Base-by-base conservation (phyloP, 2,797 vertebrate genomes). In the Chelidonichthys spinosus region DNA sequence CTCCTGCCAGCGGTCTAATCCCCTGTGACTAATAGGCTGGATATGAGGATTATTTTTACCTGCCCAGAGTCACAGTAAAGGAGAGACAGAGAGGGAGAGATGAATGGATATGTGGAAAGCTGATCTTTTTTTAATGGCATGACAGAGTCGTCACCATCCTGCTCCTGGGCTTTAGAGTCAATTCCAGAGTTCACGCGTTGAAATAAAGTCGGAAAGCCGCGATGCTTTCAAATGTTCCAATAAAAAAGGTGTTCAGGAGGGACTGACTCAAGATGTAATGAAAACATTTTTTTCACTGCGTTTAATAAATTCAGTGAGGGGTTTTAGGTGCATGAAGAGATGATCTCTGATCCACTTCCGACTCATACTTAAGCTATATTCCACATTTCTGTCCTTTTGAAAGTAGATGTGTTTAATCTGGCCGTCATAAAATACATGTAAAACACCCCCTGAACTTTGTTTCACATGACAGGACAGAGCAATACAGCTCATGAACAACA, bases 1-100 rank as follows among this genome's bases (percentile, higher is more conserved):
- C 86, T 85, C 69, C 86, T n/a, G 82, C 84, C 74, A 72, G 55
- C 59, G 70, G 72, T 80, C 85, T 90, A 92, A 93, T 93, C 90
- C 90, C 82, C 83, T 86, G 87, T 89, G 85, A 88, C 86, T 90
- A 92, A 92, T 90, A 85, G 83, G 65, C 67, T 90, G 82, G 75
- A 86, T 89, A 83, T 75, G 52, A 84, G 85, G 87, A 89, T 92
- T 92, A 81, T 83, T 76, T 89, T 86, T 83, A 91, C 87, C 87
- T 92, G 85, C 84, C 62, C 84, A 83, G 56, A 87, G 80, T 83
- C 64, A 70, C 47, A 70, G 60, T 60, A 18, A 81, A 74, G 81
- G 76, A 72, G 79, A 84, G 60, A 54, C 15, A 35, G 40, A 44
- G 55, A 40, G 67, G 39, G n/a, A 68, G 72, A 69, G 74, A 85